Evolutionary conservation across 2,888 invertebrate genomes (phyloP).

Genomic region (Aphelenchoides bicaudatus): DNA sequence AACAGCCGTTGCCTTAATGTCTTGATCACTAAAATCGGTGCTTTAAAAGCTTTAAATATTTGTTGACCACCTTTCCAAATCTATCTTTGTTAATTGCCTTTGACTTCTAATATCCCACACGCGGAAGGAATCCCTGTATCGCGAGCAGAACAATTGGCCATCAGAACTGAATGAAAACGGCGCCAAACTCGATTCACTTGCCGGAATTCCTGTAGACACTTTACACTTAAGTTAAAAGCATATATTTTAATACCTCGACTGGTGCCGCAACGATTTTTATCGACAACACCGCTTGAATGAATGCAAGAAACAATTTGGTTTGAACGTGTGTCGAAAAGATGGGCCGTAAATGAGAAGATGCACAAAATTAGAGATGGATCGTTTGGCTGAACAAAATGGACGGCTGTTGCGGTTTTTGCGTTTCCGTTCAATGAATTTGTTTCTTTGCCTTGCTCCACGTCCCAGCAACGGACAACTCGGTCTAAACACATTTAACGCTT

Average conservation of each 20-base stretch:
- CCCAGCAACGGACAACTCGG: constrained; percentile 6
- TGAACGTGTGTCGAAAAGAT: constrained; percentile 2
- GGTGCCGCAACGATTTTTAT: background rate
- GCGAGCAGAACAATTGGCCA: constrained; percentile 7
- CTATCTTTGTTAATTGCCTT: background rate
- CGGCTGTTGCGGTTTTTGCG: background rate
- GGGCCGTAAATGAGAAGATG: constrained; percentile 4
- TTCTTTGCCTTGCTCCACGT: background rate
- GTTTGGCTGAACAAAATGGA: background rate
- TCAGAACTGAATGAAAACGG: background rate
- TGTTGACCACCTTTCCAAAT: background rate
- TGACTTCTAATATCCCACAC: constrained; percentile 17
- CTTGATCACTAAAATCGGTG: background rate
- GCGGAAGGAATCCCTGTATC: background rate
- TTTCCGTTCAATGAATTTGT: background rate
- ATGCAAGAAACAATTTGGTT: constrained; percentile 8
- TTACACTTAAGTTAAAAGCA: too few relatives aligned
- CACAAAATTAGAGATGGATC: constrained; percentile 10
- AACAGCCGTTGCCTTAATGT: background rate
- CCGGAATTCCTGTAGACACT: background rate
- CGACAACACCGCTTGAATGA: constrained; percentile 8
- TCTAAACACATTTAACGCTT: constrained; percentile 5
- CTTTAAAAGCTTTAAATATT: background rate
- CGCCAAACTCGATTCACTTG: background rate
- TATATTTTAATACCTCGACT: too few relatives aligned